Conservation (phyloP, 2,797 vertebrate genomes). For the Eulemur albifrons region DNA sequence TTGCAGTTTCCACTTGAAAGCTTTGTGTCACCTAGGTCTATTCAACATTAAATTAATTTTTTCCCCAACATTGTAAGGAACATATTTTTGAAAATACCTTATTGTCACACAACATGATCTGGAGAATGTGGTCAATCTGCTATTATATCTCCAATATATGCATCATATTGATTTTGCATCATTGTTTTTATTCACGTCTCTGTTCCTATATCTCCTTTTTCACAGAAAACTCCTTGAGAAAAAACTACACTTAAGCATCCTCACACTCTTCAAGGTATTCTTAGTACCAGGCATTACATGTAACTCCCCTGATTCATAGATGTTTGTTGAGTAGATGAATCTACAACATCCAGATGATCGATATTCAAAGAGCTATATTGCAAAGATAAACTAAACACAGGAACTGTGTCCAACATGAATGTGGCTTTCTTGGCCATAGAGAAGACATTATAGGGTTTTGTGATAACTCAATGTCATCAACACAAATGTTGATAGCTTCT, state of each 20-base stretch:
- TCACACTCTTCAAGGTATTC: not conserved
- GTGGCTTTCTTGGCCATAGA: not conserved
- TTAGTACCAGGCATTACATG: not conserved
- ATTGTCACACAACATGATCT: not conserved
- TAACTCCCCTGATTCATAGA: not conserved
- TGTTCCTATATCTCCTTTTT: not conserved
- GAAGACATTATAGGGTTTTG: not conserved
- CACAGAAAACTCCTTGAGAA: not conserved
- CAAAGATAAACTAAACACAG: not conserved
- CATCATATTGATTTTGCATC: not conserved
- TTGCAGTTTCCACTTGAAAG: slow-evolving; percentile 56
- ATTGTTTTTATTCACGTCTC: not conserved
- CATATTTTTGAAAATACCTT: not conserved
- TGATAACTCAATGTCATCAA: not conserved
- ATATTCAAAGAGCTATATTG: not conserved
- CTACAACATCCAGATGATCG: not conserved
- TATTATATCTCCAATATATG: not conserved
- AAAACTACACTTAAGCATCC: not conserved
- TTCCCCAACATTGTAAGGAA: not conserved
- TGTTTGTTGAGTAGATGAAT: not conserved
- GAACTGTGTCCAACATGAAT: not conserved
- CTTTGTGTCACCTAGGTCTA: slow-evolving; percentile 36
- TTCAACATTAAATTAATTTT: slow-evolving; percentile 39
- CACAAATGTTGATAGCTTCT: not conserved
- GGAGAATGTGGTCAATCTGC: not conserved